phyloP scores from a whole-genome alignment of 1,140 invertebrate species.

The Diorhabda elongata region DNA sequence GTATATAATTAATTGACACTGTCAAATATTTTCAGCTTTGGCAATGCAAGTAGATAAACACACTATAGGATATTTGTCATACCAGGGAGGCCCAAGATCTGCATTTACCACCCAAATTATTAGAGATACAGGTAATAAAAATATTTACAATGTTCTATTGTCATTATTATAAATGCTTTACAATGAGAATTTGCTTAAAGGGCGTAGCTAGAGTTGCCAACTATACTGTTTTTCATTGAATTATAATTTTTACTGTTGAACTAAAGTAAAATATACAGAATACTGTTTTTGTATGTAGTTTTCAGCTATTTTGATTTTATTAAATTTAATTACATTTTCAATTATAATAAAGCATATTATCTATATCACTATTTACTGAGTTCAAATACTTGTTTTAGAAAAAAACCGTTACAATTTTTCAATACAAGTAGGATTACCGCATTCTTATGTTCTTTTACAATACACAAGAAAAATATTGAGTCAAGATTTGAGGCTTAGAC shows the following conservation, averaged over 20 bases:
- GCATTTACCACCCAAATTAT: conserved; percentile 76
- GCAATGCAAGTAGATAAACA: conserved; percentile 80
- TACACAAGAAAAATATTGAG: conserved; percentile 74
- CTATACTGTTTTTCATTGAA: too few relatives aligned
- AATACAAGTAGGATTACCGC: conserved; percentile 76
- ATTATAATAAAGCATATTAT: too few relatives aligned
- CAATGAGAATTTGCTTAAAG: too few relatives aligned
- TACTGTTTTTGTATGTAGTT: too few relatives aligned
- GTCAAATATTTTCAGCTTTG: conserved; percentile 57
- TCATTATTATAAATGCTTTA: too few relatives aligned
- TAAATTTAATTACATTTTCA: too few relatives aligned
- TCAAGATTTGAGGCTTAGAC: conserved; percentile 70
- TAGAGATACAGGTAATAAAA: conserved; percentile 62
- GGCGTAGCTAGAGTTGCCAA: too few relatives aligned
- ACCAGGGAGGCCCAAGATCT: conserved; percentile 67
- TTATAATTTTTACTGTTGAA: too few relatives aligned
- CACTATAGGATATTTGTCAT: conserved; percentile 82
- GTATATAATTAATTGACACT: background rate
- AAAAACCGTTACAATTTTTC: conserved; percentile 58
- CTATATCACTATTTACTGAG: too few relatives aligned
- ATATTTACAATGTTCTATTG: background rate
- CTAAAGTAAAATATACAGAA: too few relatives aligned
- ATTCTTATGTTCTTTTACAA: conserved; percentile 70
- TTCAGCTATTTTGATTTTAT: too few relatives aligned
- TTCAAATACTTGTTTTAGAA: conserved; percentile 35